These are phyloP conservation scores for Eretmocerus hayati DNA, from an alignment of 2,888 invertebrate genomes.

Conservation along the genomic window DNA sequence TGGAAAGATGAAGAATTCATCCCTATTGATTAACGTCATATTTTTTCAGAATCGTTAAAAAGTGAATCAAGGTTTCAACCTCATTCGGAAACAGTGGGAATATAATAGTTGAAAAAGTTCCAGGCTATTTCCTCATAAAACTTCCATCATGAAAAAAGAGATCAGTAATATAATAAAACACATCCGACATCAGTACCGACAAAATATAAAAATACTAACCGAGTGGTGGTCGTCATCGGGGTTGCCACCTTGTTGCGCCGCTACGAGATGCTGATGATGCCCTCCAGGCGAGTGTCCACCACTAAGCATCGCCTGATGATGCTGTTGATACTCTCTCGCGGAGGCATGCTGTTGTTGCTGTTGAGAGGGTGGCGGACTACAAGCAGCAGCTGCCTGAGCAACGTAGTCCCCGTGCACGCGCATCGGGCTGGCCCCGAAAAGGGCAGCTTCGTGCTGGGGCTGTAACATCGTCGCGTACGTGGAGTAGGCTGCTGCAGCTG, in stretches of 20 bases:
- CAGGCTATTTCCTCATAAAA: too few species aligned
- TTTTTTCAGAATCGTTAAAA: too few species aligned
- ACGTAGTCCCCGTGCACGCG: slow-evolving; percentile 64
- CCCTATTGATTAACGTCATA: too few species aligned
- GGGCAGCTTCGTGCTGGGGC: slow-evolving; percentile 68
- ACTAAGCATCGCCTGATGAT: slow-evolving; percentile 25
- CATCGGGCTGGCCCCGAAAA: slow-evolving; percentile 54
- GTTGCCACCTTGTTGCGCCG: too few species aligned
- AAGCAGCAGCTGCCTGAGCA: slow-evolving; percentile 53
- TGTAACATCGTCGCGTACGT: slow-evolving; percentile 52
- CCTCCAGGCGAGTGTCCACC: slow-evolving; percentile 21
- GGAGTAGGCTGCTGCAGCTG: slow-evolving; percentile 14
- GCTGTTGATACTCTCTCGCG: slow-evolving; percentile 42
- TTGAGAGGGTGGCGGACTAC: slow-evolving; percentile 58
- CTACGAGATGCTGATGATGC: too few species aligned
- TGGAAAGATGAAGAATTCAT: too few species aligned
- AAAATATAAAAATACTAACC: slow-evolving; percentile 4
- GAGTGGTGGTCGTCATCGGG: slow-evolving; percentile 40
- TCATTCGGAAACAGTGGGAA: too few species aligned
- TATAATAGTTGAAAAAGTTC: too few species aligned
- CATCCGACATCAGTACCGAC: neutral
- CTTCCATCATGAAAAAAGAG: neutral
- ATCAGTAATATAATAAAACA: neutral
- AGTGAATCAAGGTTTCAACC: too few species aligned
- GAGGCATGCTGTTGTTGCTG: slow-evolving; percentile 39